Base-by-base conservation (phyloP, 2,113 vertebrate species). In the Prionailurus bengalensis region DNA sequence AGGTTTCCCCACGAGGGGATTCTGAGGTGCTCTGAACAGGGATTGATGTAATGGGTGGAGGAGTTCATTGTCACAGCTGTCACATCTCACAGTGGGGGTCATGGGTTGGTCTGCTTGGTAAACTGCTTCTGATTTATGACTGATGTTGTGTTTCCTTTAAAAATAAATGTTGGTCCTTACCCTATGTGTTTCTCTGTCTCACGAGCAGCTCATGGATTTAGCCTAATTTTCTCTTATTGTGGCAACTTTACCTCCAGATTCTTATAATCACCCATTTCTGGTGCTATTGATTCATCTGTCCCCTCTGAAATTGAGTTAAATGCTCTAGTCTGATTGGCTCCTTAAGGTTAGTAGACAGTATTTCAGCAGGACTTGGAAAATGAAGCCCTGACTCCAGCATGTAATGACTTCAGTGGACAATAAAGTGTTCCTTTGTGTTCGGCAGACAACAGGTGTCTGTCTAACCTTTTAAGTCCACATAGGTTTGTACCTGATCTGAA, bases 71-170 rank as follows among this genome's bases (percentile, higher is more conserved):
- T 53, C 70, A 53, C 91, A 78, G 11, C 91, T 85, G 95, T 89
- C 71, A 21, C 53, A 58, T 90, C 70, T 97, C 97, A 65, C 92
- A 91, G 95, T 70, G 66, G 96, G 95, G 84, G 96, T 31, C 65
- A 3, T 0, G 51, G 94, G 39, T 79, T 91, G 83, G 10, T 80
- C 65, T 80, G 87, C 80, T 87, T 91, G 89, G 21, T 51, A 71
- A 95, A 92, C 53, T 31, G 3, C 87, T 89, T 33, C 70, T 88
- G 87, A 84, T 92, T 87, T 83, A 3, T 76, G 88, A 73, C 73
- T 71, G 74, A 89, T 17, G 12, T 76, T 83, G 36, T 89, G 74
- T 61, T 94, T 5, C 53, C 94, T 96, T 95, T 61, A 89, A 96
- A 92, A 39, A 86, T 80, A 89, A 71, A 90, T 7, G 90, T 92